These are phyloP conservation scores for Troilus luridus DNA, from an alignment of 2,888 invertebrate genomes.

Conservation along the genomic window DNA sequence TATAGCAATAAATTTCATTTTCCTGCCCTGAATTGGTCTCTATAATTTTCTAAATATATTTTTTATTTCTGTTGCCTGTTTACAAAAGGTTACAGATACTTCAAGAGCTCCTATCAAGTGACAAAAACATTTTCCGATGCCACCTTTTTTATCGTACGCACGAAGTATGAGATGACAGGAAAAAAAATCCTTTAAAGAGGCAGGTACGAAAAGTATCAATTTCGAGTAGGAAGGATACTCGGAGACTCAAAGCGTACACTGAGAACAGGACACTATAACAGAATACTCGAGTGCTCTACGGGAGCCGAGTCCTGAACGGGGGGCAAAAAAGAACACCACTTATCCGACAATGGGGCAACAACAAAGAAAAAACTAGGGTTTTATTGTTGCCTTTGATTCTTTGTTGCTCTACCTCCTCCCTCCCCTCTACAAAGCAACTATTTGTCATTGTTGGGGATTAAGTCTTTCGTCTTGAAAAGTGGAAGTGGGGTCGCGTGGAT, in stretches of 20 bases:
- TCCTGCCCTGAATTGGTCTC: not conserved
- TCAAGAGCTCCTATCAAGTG: conserved; percentile 15
- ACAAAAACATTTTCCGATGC: conserved; percentile 22
- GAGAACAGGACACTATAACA: not conserved
- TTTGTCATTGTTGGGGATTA: conserved; percentile 56
- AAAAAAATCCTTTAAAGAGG: conserved; percentile 6
- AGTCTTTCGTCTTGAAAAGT: conserved; percentile 43
- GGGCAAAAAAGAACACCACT: conserved; percentile 53
- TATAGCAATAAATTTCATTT: too few species aligned
- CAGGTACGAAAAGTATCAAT: conserved; percentile 56
- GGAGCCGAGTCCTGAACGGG: not conserved
- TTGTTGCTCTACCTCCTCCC: conserved; percentile 35
- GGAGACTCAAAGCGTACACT: not conserved
- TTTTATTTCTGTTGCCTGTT: not conserved
- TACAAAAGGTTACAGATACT: conserved; percentile 10
- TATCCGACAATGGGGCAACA: conserved; percentile 52
- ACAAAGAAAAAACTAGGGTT: conserved; percentile 51
- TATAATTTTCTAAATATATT: not conserved
- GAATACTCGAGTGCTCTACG: conserved; percentile 41
- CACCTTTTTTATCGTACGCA: not conserved
- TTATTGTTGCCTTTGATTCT: conserved; percentile 55
- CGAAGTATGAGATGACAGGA: not conserved
- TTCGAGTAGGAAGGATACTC: conserved; percentile 53
- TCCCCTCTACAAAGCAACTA: conserved; percentile 7
- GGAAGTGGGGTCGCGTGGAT: conserved; percentile 48